Percentiles rank a stretch among this genome's conserved stretches.
These are phyloP conservation scores for Notoglanidium macrostoma DNA, from an alignment of 2,797 vertebrate genomes.

Conservation along the genomic window DNA sequence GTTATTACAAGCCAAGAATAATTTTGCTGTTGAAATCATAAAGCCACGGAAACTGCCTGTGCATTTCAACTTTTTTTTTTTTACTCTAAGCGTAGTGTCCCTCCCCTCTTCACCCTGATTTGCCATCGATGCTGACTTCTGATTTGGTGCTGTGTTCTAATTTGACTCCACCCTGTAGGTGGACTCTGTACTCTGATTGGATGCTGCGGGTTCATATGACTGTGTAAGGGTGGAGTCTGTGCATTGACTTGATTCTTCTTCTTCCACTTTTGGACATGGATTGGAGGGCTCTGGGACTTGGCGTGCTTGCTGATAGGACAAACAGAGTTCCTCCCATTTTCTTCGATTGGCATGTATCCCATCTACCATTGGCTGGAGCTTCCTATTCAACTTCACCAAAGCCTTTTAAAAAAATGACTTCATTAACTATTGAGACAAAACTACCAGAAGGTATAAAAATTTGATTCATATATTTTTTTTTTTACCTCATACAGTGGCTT, in stretches of 20 bases:
- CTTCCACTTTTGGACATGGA: slow-evolving; percentile 48
- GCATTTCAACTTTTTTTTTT: slow-evolving; percentile 5
- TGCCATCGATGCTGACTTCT: slow-evolving; percentile 11
- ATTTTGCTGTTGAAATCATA: slow-evolving; percentile 6
- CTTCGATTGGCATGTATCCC: slow-evolving; percentile 75
- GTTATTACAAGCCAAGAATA: neutral
- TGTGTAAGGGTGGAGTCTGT: slow-evolving; percentile 26
- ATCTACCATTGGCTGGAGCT: slow-evolving; percentile 79
- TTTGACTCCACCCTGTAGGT: slow-evolving; percentile 43
- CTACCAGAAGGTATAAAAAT: neutral
- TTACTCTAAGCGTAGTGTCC: slow-evolving; percentile 6
- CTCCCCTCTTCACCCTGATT: slow-evolving; percentile 1
- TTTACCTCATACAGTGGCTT: slow-evolving; percentile 77
- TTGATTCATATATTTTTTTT: neutral
- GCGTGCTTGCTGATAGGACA: slow-evolving; percentile 66
- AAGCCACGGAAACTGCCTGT: slow-evolving; percentile 12
- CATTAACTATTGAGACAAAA: slow-evolving; percentile 17
- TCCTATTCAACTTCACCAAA: slow-evolving; percentile 76
- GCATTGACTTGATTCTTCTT: slow-evolving; percentile 43
- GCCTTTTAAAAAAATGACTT: slow-evolving; percentile 60
- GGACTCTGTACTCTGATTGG: slow-evolving; percentile 45
- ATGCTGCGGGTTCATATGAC: slow-evolving; percentile 39
- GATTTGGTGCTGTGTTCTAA: slow-evolving; percentile 31
- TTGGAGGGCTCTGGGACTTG: slow-evolving; percentile 56
- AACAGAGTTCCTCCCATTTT: slow-evolving; percentile 79